These are phyloP conservation scores for Cotesia congregata DNA, from an alignment of 2,888 invertebrate species.

Conservation along the genomic window DNA sequence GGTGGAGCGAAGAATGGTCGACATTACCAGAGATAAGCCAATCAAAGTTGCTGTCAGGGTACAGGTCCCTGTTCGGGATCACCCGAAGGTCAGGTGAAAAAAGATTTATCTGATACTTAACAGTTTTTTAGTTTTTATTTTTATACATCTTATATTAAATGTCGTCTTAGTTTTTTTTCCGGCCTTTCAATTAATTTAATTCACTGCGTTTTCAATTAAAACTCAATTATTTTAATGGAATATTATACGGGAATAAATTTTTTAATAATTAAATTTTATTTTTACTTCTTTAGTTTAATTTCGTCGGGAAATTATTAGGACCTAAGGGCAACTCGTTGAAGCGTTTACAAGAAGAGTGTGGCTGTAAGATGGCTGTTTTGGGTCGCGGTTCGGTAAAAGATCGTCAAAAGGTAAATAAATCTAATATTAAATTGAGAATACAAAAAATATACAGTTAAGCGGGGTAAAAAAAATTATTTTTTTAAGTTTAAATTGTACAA, in stretches of 20 bases:
- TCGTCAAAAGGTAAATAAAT: conserved; percentile 80
- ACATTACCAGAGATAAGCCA: conserved; percentile 89
- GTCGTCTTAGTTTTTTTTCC: not conserved
- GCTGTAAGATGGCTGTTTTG: conserved; percentile 96
- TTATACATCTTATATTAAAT: conserved; percentile 5
- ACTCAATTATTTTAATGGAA: not conserved
- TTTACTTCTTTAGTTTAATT: conserved; percentile 84
- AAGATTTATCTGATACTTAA: conserved; percentile 1
- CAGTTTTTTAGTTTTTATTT: conserved; percentile 10
- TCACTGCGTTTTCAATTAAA: not conserved
- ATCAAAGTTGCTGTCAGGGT: conserved; percentile 90
- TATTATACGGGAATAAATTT: not conserved
- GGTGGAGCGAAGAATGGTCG: conserved; percentile 81
- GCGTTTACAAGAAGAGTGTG: conserved; percentile 92
- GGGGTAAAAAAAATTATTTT: conserved; percentile 20
- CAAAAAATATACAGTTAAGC: conserved; percentile 1
- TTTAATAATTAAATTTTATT: conserved; percentile 41
- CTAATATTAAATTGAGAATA: not conserved
- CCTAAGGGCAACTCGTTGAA: conserved; percentile 95
- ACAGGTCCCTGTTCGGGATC: conserved; percentile 88
- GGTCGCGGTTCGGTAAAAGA: conserved; percentile 96
- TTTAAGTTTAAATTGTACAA: conserved; percentile 10
- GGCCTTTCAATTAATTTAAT: not conserved
- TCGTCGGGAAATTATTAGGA: conserved; percentile 93
- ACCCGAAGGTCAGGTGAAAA: conserved; percentile 80